phyloP scores from a whole-genome alignment of 2,888 invertebrate genomes.

The Caenorhabditis zanzibari region DNA sequence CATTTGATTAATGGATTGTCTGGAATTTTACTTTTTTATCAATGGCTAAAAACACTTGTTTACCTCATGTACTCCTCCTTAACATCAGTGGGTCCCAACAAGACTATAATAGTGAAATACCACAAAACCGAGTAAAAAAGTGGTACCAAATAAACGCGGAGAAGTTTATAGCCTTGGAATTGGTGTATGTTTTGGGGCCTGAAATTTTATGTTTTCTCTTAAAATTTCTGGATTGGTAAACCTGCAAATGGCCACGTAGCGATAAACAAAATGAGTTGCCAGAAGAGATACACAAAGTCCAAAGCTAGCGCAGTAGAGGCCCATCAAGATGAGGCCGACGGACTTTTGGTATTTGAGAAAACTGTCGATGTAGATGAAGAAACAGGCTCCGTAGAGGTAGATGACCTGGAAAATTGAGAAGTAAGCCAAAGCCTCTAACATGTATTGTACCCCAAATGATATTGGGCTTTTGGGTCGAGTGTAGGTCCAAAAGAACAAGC shows the following conservation, averaged over 20 bases:
- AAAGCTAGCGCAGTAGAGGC: slow-evolving; percentile 19
- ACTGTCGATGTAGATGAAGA: slow-evolving; percentile 16
- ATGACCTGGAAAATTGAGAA: slow-evolving; percentile 6
- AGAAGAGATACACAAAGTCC: slow-evolving; percentile 12
- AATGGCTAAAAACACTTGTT: too few species aligned
- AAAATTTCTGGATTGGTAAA: not conserved
- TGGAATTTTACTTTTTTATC: too few species aligned
- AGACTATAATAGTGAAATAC: not conserved
- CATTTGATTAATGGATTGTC: not conserved
- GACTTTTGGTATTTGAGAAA: not conserved
- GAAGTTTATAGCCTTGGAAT: not conserved
- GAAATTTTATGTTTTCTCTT: too few species aligned
- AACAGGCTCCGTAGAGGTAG: not conserved
- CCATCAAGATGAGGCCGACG: not conserved
- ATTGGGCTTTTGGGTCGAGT: too few species aligned
- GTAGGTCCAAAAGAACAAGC: too few species aligned
- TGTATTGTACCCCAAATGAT: too few species aligned
- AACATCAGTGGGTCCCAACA: not conserved
- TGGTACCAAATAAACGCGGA: slow-evolving; percentile 5
- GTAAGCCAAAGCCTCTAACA: too few species aligned
- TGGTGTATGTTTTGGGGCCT: slow-evolving; percentile 21
- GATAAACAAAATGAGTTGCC: slow-evolving; percentile 15
- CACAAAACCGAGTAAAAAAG: not conserved
- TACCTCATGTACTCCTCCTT: slow-evolving; percentile 35
- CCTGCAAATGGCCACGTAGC: slow-evolving; percentile 21